Evolutionary conservation across 1,140 invertebrate species (phyloP), one percentile per base, ranked within the genome.

Genomic region (Conus betulinus): DNA sequence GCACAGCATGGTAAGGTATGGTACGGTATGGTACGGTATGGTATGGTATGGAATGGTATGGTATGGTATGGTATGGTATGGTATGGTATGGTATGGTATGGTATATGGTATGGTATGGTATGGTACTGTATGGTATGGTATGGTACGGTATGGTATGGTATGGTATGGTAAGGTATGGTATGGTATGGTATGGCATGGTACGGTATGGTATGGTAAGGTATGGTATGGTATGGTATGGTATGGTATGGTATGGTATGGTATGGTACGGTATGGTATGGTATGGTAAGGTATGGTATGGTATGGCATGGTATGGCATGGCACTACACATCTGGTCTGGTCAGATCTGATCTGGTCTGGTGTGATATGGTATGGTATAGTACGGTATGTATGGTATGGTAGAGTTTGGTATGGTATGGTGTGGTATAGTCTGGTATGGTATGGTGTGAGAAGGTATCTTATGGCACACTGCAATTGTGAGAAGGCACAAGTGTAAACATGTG

Each of bases 191-290:
- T 71, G 67, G 67, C 20, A 57, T 71, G 67, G 67, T 71, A 71
- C 23, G 67, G 67, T 71, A 89, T 90, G 89, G 83, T 89, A 84
- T 91, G 90, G 89, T 10, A 90, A 90, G 88, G 89, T 91, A 89
- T 91, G 90, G 89, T 90, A 90, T 90, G 88, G 89, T 91, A 91
- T 90, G 87, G 89, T 91, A 91, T 90, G 91, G 88, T 89, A 90
- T 91, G 90, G 89, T 90, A 90, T 91, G 90, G 88, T 85, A 89
- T 89, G 74, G 81, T 88, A 90, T 90, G 87, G 60, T 90, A 55
- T 89, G 86, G 85, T 89, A 91, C 90, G 88, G 85, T 91, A 88
- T 89, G 88, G 89, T 90, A 90, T 90, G 88, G 85, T 90, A 91
- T 91, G 90, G 84, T 71, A 85, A 74, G 84, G 84, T 85, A 67